Evolutionary conservation across 23 tunicate species (phyloP).

Genomic region (Clavelina lepadiformis): DNA sequence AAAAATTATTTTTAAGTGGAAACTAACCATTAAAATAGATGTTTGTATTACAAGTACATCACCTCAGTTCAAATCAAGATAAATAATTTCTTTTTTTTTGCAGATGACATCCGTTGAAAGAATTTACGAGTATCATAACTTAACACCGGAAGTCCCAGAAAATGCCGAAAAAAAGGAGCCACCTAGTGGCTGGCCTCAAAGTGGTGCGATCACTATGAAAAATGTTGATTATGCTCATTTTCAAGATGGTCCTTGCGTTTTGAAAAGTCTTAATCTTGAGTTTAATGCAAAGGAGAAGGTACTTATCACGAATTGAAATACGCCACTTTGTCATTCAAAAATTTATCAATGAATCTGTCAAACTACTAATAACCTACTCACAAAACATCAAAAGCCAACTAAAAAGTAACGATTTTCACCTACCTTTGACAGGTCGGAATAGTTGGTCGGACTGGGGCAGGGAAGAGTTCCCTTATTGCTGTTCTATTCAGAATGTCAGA

Average conservation of each 20-base stretch:
- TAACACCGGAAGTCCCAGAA: slow-evolving; percentile 42
- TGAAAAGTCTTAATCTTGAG: slow-evolving; percentile 31
- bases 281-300: slow-evolving; percentile 68
- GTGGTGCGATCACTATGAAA: slow-evolving; percentile 46
- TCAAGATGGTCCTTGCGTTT: slow-evolving; percentile 55
- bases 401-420: background rate
- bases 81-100: background rate
- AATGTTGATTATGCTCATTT: slow-evolving; percentile 59
- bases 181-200: slow-evolving; percentile 55
- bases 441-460: slow-evolving; percentile 91
- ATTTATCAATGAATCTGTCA: background rate
- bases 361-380: background rate
- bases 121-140: slow-evolving; percentile 59
- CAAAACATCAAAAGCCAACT: background rate
- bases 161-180: slow-evolving; percentile 21
- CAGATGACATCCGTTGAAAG: slow-evolving; percentile 98
- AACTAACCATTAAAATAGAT: too few species aligned
- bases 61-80: too few species aligned
- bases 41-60: too few species aligned
- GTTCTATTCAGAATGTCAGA: slow-evolving; percentile 57
- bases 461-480: slow-evolving; percentile 79
- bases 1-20: too few species aligned
- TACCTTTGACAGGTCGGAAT: slow-evolving; percentile 45
- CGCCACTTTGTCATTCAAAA: background rate
- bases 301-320: background rate